Evolutionary conservation across 1,140 invertebrate genomes (phyloP), one percentile per base, ranked within the genome.

Genomic region (Fopius arisanus): DNA sequence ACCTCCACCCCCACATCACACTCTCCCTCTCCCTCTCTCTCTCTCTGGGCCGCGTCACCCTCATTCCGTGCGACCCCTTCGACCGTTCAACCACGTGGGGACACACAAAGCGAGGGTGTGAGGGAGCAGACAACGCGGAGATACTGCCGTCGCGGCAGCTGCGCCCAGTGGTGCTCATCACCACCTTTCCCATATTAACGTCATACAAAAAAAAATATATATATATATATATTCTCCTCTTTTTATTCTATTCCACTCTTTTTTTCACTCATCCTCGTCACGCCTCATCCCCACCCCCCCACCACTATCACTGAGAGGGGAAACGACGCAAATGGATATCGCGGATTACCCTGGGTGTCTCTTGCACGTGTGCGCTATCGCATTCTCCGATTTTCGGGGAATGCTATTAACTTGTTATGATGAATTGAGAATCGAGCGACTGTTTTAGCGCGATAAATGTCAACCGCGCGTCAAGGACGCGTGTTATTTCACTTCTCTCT

Each of bases 51-150:
- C 71, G 77, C 81, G 79, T 82, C 81, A 81, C 82, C 83, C 78
- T 84, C 82, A 78, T 81, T 85, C 82, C 81, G 79, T 80, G 77
- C 83, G 84, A 86, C 83, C 84, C 84, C 84, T 86, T 86, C 84
- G 84, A 84, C 81, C 81, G 80, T 79, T n/a, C 83, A 81, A 80
- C 82, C 81, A 82, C 81, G 84, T 82, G 78, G 76, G 78, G 33
- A 37, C 33, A 82, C 81, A 80, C 80, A 81, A 80, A 82, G 76
- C 82, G 79, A 80, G 82, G 81, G 82, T 83, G 81, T 84, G 83
- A 83, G 83, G 80, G 81, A 29, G 79, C 82, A 84, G 83, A 85
- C 81, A 82, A 83, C 83, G 80, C 81, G 78, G 80, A 82, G 82
- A 84, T 81, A 84, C 80, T 78, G 73, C 75, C 69, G 68, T 74